Conservation (phyloP, 2,113 vertebrate genomes). For the Pteruthius melanotis region DNA sequence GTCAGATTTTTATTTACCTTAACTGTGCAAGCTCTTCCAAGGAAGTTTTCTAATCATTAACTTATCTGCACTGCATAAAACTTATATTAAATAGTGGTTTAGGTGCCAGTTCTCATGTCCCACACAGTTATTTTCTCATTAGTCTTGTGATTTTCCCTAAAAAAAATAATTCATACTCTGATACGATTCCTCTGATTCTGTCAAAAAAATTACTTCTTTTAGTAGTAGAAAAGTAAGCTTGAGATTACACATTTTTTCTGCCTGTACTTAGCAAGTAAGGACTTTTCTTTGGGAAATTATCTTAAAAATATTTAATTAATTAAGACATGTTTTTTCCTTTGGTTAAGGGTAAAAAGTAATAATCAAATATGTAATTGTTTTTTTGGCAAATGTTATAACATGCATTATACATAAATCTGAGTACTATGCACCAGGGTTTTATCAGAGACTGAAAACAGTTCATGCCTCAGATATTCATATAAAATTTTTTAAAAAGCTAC, state of each 20-base stretch:
- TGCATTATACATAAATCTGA: background rate
- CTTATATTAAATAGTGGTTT: background rate
- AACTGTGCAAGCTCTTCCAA: background rate
- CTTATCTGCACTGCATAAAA: background rate
- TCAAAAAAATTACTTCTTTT: background rate
- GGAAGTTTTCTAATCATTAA: background rate
- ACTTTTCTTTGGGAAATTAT: background rate
- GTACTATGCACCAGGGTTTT: too few relatives aligned
- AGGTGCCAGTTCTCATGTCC: background rate
- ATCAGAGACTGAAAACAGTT: too few relatives aligned
- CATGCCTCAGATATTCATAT: too few relatives aligned
- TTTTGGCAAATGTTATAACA: background rate
- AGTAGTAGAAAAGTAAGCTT: background rate
- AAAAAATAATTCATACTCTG: background rate
- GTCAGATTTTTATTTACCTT: background rate
- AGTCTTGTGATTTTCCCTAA: background rate
- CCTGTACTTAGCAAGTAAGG: background rate
- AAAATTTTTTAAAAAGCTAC: too few relatives aligned
- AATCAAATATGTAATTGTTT: accelerated
- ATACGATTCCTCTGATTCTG: background rate
- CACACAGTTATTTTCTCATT: background rate
- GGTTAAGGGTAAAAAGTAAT: background rate
- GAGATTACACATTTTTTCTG: background rate
- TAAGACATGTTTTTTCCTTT: background rate
- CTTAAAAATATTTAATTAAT: background rate